phyloP scores from a whole-genome alignment of 2,797 vertebrate genomes.

The Triplophysa yarkandensis region DNA sequence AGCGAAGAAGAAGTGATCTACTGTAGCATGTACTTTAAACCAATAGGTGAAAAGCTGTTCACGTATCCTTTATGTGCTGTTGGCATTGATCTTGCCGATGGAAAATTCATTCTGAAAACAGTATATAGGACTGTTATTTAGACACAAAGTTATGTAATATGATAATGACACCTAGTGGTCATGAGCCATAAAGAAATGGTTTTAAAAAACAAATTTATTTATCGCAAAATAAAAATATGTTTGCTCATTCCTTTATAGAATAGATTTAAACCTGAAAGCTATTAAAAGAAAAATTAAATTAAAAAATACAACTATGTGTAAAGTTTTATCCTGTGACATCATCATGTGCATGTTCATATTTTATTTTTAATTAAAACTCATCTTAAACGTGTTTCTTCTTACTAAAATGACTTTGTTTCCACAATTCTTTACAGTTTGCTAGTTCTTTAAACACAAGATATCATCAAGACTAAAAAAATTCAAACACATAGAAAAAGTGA shows the following conservation, averaged over 20 bases:
- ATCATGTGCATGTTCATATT: neutral
- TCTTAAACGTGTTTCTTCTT: neutral
- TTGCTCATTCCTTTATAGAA: neutral
- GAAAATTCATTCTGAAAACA: neutral
- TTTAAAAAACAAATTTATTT: neutral
- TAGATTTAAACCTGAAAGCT: neutral
- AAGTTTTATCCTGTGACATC: neutral
- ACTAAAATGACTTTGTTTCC: slow-evolving; percentile 1
- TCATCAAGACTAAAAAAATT: neutral
- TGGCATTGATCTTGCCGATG: neutral
- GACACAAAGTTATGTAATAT: neutral
- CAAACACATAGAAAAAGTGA: neutral
- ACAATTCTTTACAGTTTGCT: too few relatives aligned
- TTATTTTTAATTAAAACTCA: too few relatives aligned
- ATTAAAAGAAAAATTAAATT: neutral
- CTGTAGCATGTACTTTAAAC: slow-evolving; percentile 86
- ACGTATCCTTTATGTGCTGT: slow-evolving; percentile 79
- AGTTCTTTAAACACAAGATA: neutral
- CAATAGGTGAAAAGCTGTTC: slow-evolving; percentile 79
- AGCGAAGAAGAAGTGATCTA: slow-evolving; percentile 73
- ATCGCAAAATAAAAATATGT: neutral
- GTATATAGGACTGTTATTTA: neutral
- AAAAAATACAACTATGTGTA: neutral
- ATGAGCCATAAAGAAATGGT: neutral
- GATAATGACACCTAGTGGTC: slow-evolving; percentile 31